Evolutionary conservation across 53 echinoderm and acorn worm genomes (phyloP).

Genomic region (Paracentrotus lividus): DNA sequence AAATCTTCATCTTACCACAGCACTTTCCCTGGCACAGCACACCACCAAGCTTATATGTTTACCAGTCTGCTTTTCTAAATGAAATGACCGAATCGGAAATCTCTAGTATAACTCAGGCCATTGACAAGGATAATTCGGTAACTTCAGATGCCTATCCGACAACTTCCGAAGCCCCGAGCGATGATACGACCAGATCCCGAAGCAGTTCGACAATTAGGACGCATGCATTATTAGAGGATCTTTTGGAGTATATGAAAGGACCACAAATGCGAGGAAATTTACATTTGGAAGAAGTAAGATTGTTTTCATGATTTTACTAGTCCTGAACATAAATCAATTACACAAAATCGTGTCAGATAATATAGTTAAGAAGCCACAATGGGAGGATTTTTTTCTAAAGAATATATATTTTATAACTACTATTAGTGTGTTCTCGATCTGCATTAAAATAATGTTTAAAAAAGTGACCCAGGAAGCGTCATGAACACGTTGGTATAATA

Average conservation of each 20-base stretch:
- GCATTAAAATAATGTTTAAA: too few relatives aligned
- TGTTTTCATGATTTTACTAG: neutral
- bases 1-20: neutral
- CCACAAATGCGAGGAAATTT: neutral
- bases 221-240: neutral
- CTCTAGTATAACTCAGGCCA: neutral
- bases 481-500: too few relatives aligned
- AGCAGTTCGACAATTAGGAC: neutral
- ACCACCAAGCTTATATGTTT: neutral
- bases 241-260: neutral
- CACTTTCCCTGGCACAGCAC: conserved; percentile 13
- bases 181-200: neutral
- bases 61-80: conserved; percentile 33
- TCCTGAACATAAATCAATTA: neutral
- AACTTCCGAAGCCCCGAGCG: neutral
- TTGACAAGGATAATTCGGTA: neutral
- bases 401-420: too few relatives aligned
- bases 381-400: too few relatives aligned
- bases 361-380: too few relatives aligned
- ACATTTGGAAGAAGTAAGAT: neutral
- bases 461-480: too few relatives aligned
- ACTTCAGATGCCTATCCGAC: neutral
- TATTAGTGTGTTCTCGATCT: too few relatives aligned
- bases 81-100: conserved; percentile 33
- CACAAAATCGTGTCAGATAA: too few relatives aligned